Percentiles rank a stretch among this genome's conserved stretches.
Evolutionary conservation across 2,797 vertebrate species (phyloP).

Genomic region (Hippopotamyrus pictus): DNA sequence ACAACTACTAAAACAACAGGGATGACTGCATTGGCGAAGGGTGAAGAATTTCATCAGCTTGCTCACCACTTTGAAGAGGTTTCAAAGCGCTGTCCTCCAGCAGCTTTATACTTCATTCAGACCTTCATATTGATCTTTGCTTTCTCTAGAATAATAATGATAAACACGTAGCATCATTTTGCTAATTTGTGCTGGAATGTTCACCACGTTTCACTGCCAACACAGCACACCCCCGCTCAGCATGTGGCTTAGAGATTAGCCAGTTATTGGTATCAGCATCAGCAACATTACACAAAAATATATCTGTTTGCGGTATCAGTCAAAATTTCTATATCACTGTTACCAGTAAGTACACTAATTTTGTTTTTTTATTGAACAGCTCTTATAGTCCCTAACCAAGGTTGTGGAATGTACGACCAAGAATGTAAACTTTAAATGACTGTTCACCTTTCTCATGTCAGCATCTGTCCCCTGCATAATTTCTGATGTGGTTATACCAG

Average conservation of each 20-base stretch:
- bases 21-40: not conserved
- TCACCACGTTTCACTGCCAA: not conserved
- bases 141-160: not conserved
- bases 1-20: not conserved
- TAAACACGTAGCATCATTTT: not conserved
- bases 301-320: not conserved
- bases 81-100: not conserved
- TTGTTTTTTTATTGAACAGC: not conserved
- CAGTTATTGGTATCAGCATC: not conserved
- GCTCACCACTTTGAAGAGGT: not conserved
- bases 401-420: not conserved
- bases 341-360: not conserved
- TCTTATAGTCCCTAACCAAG: not conserved
- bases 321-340: not conserved
- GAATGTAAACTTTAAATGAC: not conserved
- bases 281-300: not conserved
- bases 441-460: not conserved
- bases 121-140: not conserved
- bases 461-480: not conserved
- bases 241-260: not conserved
- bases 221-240: not conserved
- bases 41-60: not conserved
- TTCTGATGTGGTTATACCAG: not conserved
- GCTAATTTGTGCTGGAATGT: not conserved
- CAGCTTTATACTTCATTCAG: not conserved